phyloP scores from a whole-genome alignment of 2,797 vertebrate genomes.

The Malurus leucopterus region DNA sequence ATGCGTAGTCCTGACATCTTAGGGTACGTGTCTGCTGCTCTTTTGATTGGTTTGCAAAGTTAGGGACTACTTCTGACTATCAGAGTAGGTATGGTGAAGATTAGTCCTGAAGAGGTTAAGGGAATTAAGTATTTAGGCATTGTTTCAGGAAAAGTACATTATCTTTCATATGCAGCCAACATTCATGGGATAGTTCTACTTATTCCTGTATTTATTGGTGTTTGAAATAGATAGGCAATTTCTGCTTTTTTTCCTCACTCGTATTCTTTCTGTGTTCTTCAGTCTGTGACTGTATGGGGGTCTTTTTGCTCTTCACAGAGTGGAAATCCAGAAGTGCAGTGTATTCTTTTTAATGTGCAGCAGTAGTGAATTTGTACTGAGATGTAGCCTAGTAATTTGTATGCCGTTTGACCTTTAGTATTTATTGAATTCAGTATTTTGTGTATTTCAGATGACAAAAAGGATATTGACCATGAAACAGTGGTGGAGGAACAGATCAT shows the following conservation, averaged over 20 bases:
- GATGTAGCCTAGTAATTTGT: not conserved
- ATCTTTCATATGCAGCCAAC: not conserved
- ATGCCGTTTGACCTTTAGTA: not conserved
- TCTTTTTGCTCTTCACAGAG: not conserved
- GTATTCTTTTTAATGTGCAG: not conserved
- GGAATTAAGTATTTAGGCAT: not conserved
- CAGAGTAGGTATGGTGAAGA: not conserved
- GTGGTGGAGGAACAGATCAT: constrained; percentile 97
- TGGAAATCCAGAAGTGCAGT: not conserved
- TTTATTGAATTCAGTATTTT: constrained; percentile 33
- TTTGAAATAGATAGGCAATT: not conserved
- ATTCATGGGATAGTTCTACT: not conserved
- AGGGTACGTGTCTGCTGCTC: not conserved
- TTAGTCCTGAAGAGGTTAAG: not conserved
- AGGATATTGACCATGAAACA: constrained; percentile 96
- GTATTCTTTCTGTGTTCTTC: not conserved
- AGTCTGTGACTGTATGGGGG: not conserved
- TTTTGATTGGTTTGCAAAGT: not conserved
- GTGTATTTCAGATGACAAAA: constrained; percentile 92
- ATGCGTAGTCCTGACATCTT: not conserved
- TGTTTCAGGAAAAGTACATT: not conserved
- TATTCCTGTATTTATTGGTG: not conserved
- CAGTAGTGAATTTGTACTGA: not conserved
- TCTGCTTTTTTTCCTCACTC: not conserved
- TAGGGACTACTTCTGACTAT: not conserved